Evolutionary conservation across 1,140 invertebrate species (phyloP), one percentile per base, ranked within the genome.

Genomic region (Drosophila quadrilineata): DNA sequence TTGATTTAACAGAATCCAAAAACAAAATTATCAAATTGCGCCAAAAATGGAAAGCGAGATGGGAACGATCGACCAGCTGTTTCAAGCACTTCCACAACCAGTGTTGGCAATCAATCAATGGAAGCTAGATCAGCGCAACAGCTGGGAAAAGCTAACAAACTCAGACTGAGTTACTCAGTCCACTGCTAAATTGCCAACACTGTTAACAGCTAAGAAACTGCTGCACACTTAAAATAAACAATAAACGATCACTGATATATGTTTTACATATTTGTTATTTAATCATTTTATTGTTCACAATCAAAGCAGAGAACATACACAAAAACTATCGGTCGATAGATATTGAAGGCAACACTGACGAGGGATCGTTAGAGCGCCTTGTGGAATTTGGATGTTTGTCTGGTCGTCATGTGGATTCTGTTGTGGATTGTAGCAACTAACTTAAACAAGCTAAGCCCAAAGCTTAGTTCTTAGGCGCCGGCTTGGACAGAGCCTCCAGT

Each of bases 401-500:
- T 71, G 57, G 41, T 43, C 53, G 40, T 31, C 36, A 33, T 33
- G 33, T 57, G 14, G 45, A 9, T 48, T 22, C 24, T 33, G 26
- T 57, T 46, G 21, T 49, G 28, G 16, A 43, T 41, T 26, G 31
- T 33, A 29, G 31, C 22, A 53, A 36, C 53, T 43, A 29, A 38
- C 53, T 63, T 54, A 76, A 77, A 45, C 53, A 74, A 67, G 71
- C 46, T 49, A 49, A 24, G 8, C 6, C 33, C 38, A 35, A 45
- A 4, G 29, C 31, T 10, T 84, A 50, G 33, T 82, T 64, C 8
- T 28, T 43, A 40, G 77, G 75, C 31, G 48, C 45, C 8, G 86
- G 87, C 52, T 66, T 63, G 16, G 87, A 89, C 0, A 89, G 59
- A 46, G 76, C 82, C 1, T 60, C 88, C 62, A 90, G 33, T 8